Evolutionary conservation across 1,140 invertebrate genomes (phyloP), one percentile per base, ranked within the genome.

Genomic region (Sinella curviseta): DNA sequence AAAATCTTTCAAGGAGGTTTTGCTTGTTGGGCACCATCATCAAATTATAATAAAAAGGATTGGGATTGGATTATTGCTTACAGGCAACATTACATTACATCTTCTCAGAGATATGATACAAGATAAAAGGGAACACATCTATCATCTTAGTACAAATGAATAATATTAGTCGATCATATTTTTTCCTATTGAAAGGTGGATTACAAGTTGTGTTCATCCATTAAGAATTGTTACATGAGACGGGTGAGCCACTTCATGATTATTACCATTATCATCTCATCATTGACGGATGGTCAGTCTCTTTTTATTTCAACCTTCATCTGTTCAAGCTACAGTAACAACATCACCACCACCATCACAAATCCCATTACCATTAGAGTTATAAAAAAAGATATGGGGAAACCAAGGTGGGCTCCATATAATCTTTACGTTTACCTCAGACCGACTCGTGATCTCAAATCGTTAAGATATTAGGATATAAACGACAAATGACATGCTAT

Each of bases 1-100:
- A 48, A 24, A 8, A 60, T n/a, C 55, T 14, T 24, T 60, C 55
- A 60, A 60, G 55, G 55, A 60, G 55, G 55, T 60, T 60, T 60
- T 60, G 55, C 8, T 60, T 26, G 55, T 60, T 60, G 55, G 24
- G 8, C 65, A 70, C 14, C 57, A 17, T 16, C 30, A 31, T 8
- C 30, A 14, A 30, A 31, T 70, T 30, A 70, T 70, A 12, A 70
- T 70, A 70, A 70, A 70, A 33, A 65, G 24, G n/a, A n/a, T n/a
- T n/a, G n/a, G 57, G 65, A 70, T 70, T 70, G 31, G 65, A 70
- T 70, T 33, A 70, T 70, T 70, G 65, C 65, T 70, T 33, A 31
- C 3, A 70, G 65, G 65, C 65, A 70, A 70, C 14, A 31, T 31
- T 33, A 70, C 65, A 70, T 65, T 65, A 65, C 57, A 65, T 65